These are phyloP conservation scores for Zenarchopterus dispar DNA, from an alignment of 2,797 vertebrate genomes.

Conservation along the genomic window DNA sequence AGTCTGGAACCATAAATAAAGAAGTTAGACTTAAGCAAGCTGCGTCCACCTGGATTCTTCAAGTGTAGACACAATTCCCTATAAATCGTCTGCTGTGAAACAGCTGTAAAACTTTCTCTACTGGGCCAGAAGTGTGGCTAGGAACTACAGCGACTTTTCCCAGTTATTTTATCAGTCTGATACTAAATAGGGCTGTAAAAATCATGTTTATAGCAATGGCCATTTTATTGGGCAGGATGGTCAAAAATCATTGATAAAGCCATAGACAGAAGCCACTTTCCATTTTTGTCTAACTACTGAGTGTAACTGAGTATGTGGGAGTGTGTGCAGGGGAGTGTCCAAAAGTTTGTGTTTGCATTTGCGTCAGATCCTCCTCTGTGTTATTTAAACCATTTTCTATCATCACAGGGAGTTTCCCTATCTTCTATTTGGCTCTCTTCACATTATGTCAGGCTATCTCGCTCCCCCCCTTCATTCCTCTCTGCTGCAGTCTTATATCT, in stretches of 20 bases:
- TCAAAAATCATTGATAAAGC: conserved; percentile 39
- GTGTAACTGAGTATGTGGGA: conserved; percentile 3
- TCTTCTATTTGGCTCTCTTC: conserved; percentile 10
- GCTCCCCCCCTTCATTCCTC: conserved; percentile 44
- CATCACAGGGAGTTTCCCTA: conserved; percentile 51
- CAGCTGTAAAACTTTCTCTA: conserved; percentile 8
- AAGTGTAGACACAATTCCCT: background rate
- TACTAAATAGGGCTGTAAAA: conserved; percentile 31
- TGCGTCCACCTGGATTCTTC: background rate
- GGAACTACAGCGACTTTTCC: conserved; percentile 14
- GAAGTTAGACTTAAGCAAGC: background rate
- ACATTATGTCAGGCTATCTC: conserved; percentile 14
- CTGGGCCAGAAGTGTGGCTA: conserved; percentile 3
- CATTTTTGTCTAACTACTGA: conserved; percentile 21
- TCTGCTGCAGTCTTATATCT: conserved; percentile 43
- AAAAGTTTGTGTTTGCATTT: conserved; percentile 10
- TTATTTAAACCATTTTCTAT: conserved; percentile 43
- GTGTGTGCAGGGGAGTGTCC: conserved; percentile 9
- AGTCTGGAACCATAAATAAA: too few relatives aligned
- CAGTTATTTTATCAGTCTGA: conserved; percentile 22
- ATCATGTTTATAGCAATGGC: conserved; percentile 34
- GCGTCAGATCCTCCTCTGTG: conserved; percentile 23
- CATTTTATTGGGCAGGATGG: conserved; percentile 47
- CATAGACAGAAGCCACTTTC: conserved; percentile 47
- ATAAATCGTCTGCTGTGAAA: background rate